A percentile compares a stretch with the other conserved stretches of the same genome.
These are phyloP conservation scores for Macrochelys suwanniensis DNA, from an alignment of 2,797 vertebrate genomes.

Conservation along the genomic window DNA sequence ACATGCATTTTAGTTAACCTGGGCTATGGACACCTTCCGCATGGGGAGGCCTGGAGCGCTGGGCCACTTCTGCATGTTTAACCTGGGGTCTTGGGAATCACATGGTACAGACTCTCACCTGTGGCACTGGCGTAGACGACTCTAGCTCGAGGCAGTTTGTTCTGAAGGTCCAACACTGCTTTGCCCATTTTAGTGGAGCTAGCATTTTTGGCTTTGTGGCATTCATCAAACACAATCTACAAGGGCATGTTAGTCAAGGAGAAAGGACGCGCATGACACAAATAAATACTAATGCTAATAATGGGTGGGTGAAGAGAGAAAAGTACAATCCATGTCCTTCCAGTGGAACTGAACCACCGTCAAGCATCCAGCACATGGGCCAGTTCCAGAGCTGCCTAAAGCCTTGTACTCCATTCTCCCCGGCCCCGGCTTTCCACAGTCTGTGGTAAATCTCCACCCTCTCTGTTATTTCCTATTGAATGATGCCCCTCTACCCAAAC, in stretches of 20 bases:
- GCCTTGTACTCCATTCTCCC: background rate
- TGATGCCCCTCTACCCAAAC: background rate
- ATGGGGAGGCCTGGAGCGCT: background rate
- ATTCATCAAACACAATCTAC: slow-evolving; percentile 98
- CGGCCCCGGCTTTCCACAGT: background rate
- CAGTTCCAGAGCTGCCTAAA: background rate
- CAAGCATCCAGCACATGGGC: background rate
- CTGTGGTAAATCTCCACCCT: background rate
- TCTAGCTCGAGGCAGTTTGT: slow-evolving; percentile 93
- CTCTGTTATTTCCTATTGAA: slow-evolving; percentile 7
- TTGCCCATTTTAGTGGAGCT: slow-evolving; percentile 99
- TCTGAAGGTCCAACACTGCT: slow-evolving; percentile 97
- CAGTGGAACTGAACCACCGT: background rate
- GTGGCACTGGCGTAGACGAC: slow-evolving; percentile 99
- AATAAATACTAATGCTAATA: background rate
- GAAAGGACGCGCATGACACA: background rate
- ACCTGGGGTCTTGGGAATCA: fast-evolving
- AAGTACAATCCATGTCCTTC: background rate
- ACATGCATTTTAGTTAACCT: background rate
- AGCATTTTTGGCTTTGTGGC: slow-evolving; percentile 99
- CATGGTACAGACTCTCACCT: slow-evolving; percentile 78
- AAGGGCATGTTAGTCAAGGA: slow-evolving; percentile 70
- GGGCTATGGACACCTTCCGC: background rate
- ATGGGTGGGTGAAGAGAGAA: background rate
- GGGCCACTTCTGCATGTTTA: background rate